A percentile compares a stretch with the other conserved stretches of the same genome.
Evolutionary conservation across 2,113 vertebrate genomes (phyloP).

Genomic region (Hoplias malabaricus): DNA sequence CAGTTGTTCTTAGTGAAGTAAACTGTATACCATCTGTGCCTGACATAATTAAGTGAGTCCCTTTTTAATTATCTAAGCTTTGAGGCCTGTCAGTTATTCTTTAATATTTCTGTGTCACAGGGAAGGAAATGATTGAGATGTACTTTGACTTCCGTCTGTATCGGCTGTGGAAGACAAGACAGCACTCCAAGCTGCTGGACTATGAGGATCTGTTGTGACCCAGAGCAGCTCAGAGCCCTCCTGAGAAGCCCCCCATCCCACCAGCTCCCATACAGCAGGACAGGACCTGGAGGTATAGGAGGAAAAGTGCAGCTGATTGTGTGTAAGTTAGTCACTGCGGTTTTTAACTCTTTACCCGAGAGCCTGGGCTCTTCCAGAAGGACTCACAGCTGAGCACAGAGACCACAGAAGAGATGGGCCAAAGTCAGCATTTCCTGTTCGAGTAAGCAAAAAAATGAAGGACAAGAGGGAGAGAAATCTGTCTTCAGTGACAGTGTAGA

Average conservation of each 20-base stretch:
- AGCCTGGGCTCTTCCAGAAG: slow-evolving; percentile 2
- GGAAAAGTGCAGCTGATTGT: neutral
- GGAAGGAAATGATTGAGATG: slow-evolving; percentile 96
- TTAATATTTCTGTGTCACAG: slow-evolving; percentile 61
- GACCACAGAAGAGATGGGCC: neutral
- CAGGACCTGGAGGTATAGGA: slow-evolving; percentile 24
- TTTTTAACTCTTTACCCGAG: slow-evolving; percentile 19
- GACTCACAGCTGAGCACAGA: slow-evolving; percentile 26
- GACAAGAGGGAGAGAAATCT: neutral
- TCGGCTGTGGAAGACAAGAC: slow-evolving; percentile 96
- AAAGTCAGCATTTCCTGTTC: slow-evolving; percentile 21
- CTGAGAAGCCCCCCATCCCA: slow-evolving; percentile 43
- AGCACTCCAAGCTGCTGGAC: slow-evolving; percentile 96
- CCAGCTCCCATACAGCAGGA: slow-evolving; percentile 58
- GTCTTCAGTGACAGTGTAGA: neutral
- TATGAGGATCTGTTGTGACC: slow-evolving; percentile 86
- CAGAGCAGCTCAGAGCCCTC: slow-evolving; percentile 6
- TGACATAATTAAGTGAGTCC: neutral
- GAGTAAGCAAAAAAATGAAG: slow-evolving; percentile 5
- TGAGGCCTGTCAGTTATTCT: neutral
- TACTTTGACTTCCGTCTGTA: slow-evolving; percentile 98
- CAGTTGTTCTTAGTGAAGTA: neutral
- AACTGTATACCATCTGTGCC: neutral
- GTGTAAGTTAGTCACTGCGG: slow-evolving; percentile 17
- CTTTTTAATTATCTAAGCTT: neutral